Percentiles rank a stretch among this genome's conserved stretches.
phyloP scores from a whole-genome alignment of 2,797 vertebrate species.

The Ceryle rudis region DNA sequence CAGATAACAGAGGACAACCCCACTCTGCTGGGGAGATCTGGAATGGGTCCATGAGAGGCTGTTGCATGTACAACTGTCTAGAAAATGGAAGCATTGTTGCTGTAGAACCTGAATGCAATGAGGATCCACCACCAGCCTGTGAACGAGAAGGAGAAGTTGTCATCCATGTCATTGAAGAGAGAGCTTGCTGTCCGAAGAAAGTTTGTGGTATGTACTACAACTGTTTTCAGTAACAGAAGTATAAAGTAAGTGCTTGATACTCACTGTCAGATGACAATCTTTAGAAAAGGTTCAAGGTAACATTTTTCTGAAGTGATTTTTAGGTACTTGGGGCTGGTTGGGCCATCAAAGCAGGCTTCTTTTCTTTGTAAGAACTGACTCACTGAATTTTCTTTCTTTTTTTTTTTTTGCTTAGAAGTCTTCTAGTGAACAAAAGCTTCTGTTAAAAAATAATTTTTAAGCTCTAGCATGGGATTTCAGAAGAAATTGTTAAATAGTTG shows the following conservation, averaged over 20 bases:
- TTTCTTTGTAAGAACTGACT: background rate
- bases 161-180: slow-evolving; percentile 85
- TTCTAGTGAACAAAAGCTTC: background rate
- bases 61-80: slow-evolving; percentile 90
- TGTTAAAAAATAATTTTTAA: background rate
- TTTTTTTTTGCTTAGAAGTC: background rate
- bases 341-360: background rate
- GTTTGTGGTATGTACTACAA: slow-evolving; percentile 87
- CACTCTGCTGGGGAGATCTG: slow-evolving; percentile 89
- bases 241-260: background rate
- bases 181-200: slow-evolving; percentile 91
- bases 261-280: background rate
- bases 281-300: background rate
- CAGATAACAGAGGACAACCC: slow-evolving; percentile 89
- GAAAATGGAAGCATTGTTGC: slow-evolving; percentile 91
- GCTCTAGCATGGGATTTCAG: background rate
- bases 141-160: slow-evolving; percentile 92
- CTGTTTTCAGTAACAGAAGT: background rate
- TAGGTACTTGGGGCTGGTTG: background rate
- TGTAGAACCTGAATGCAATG: slow-evolving; percentile 88
- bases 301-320: background rate
- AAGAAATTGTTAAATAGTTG: background rate
- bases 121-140: slow-evolving; percentile 83
- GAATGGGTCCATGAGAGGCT: slow-evolving; percentile 89
- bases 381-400: background rate